Evolutionary conservation across 2,888 invertebrate genomes (phyloP).

Genomic region (Sinodicranocentrus sp.): DNA sequence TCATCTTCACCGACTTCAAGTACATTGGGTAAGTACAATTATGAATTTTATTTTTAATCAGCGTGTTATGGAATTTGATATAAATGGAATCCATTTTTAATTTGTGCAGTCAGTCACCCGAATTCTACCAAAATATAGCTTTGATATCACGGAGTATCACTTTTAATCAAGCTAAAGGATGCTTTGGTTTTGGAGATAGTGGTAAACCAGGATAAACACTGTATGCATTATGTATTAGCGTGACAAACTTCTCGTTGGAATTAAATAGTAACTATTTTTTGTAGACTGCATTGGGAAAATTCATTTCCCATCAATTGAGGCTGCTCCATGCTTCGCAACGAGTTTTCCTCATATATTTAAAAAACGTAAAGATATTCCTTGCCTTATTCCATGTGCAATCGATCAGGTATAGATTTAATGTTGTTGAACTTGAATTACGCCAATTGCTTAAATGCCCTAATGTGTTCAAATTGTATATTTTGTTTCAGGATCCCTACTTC

Average conservation of each 20-base stretch:
- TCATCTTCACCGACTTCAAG: slow-evolving; percentile 96
- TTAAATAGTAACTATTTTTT: too few relatives aligned
- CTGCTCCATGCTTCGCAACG: slow-evolving; percentile 94
- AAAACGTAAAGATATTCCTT: slow-evolving; percentile 86
- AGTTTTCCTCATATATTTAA: slow-evolving; percentile 95
- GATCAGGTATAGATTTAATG: slow-evolving; percentile 85
- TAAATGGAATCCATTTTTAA: neutral
- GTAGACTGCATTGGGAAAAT: slow-evolving; percentile 95
- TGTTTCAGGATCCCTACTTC: slow-evolving; percentile 94
- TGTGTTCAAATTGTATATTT: too few relatives aligned
- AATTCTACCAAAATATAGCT: slow-evolving; percentile 95
- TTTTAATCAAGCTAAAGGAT: slow-evolving; percentile 98
- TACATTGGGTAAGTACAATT: slow-evolving; percentile 88
- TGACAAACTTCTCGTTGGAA: too few relatives aligned
- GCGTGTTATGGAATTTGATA: neutral
- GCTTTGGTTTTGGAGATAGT: slow-evolving; percentile 98
- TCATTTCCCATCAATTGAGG: slow-evolving; percentile 96
- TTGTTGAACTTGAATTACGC: too few relatives aligned
- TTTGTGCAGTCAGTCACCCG: slow-evolving; percentile 86
- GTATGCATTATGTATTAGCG: neutral
- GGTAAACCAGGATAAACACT: slow-evolving; percentile 78
- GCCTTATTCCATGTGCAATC: slow-evolving; percentile 98
- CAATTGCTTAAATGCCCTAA: too few relatives aligned
- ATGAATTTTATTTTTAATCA: neutral
- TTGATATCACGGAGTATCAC: slow-evolving; percentile 96